Base-by-base conservation (phyloP, 2,113 vertebrate species). In the Boleophthalmus pectinirostris region DNA sequence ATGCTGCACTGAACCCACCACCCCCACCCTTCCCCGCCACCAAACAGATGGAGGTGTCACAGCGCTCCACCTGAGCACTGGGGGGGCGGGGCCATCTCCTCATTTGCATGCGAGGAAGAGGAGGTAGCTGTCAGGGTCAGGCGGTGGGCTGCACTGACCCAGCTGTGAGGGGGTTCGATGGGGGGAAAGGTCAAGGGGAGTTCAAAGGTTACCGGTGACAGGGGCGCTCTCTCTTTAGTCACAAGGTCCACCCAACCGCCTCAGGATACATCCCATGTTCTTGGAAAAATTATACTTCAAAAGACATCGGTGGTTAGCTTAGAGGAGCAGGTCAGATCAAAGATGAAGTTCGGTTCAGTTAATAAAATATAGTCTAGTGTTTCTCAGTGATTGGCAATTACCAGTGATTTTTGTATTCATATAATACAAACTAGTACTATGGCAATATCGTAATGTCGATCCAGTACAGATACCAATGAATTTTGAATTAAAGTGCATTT, bases 21-120 rank as follows among this genome's bases (percentile, higher is more conserved):
- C 3, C 58, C 20, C 51, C 56, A n/a, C 3, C 64, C 46, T 63
- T 43, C 74, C 29, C n/a, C 33, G 57, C 64, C 56, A 75, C 80
- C 47, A 15, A 92, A 83, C 89, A 92, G 88, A 92, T 91, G 88
- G 89, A 89, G 84, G 80, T 90, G 89, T 90, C 90, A 92, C 65
- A 72, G 72, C 56, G 73, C 78, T 87, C 75, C 73, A 79, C 66
- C 75, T 43, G 4, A 84, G 81, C 79, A 72, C 75, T 72, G 77
- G 81, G 75, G 65, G 69, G 86, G 82, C 20, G 79, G 86, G 79
- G 80, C 78, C 35, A 72, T 20, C 1, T 20, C 21, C 71, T 89
- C 69, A 90, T 92, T 86, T 90, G 87, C 88, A 90, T 89, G 57
- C 80, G 71, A 4, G 8, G 43, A 76, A 33, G 84, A 86, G 72